These are phyloP conservation scores for Drosophila nebulosa DNA, from an alignment of 1,140 invertebrate genomes.

Conservation along the genomic window DNA sequence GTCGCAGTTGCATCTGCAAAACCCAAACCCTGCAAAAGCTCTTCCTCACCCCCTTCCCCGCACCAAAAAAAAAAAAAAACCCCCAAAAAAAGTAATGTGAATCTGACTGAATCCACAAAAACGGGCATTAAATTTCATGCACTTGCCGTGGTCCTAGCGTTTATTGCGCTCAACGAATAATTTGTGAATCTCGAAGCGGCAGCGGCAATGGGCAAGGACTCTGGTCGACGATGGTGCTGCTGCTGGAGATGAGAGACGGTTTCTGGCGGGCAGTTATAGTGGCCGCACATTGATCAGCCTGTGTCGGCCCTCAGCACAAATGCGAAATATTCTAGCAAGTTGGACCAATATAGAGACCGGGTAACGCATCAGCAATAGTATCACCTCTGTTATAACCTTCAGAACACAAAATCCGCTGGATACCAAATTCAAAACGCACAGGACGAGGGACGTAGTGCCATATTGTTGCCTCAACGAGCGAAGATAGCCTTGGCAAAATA, in stretches of 20 bases:
- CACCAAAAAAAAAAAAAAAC: background rate
- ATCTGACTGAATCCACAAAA: slow-evolving; percentile 24
- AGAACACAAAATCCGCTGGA: background rate
- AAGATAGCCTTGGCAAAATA: background rate
- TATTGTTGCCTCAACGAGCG: background rate
- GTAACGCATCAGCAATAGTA: background rate
- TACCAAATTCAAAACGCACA: background rate
- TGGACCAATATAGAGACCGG: background rate
- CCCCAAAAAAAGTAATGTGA: background rate
- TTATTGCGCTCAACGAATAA: slow-evolving; percentile 58
- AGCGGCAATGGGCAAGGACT: background rate
- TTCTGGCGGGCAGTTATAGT: background rate
- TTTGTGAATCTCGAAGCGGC: slow-evolving; percentile 26
- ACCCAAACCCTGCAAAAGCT: background rate
- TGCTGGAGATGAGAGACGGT: too few relatives aligned
- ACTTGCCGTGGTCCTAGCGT: slow-evolving; percentile 33
- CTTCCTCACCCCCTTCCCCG: background rate
- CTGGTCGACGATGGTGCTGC: background rate
- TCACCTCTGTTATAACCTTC: background rate
- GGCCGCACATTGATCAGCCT: slow-evolving; percentile 22
- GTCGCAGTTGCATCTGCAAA: background rate
- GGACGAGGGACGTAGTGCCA: background rate
- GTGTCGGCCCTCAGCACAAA: slow-evolving; percentile 11
- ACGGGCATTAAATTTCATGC: slow-evolving; percentile 60
- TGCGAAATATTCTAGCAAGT: background rate